Base-by-base conservation (phyloP, 1,140 invertebrate genomes). In the Belonocnema kinseyi region DNA sequence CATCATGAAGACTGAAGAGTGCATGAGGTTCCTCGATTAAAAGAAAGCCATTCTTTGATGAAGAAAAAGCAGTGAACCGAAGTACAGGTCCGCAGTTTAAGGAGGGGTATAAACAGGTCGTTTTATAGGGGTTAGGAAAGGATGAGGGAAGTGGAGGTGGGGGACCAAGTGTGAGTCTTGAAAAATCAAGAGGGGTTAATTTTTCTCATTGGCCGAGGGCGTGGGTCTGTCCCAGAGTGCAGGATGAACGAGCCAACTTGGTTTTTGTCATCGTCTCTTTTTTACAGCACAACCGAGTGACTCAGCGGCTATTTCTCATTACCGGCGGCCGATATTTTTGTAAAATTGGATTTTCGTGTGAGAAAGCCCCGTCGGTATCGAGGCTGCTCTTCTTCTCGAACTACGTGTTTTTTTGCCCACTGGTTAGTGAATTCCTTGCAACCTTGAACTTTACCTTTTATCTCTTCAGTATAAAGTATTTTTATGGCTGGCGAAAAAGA, bases 281-380 rank as follows among this genome's bases (percentile, higher is more conserved):
- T 85, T 81, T 81, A 80, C 72, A 46, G 61, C 79, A 51, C 46
- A 74, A 76, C 77, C 70, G 54, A 74, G 75, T 86, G 85, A 86
- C 80, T 84, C 82, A 77, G 79, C 85, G 50, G 40, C 80, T 84
- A 84, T 85, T 86, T 86, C 83, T 84, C 83, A 86, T 86, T 85
- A 86, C 75, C 77, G 80, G 73, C 80, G 75, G 75, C 80, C 75
- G 76, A 86, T 86, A 86, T 86, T 86, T 86, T 86, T 86, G 79
- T 86, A 86, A 86, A 86, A 86, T 86, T 86, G 82, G 82, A 86
- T 85, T 86, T 85, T 78, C 82, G 82, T 84, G 83, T 84, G 82
- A 85, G 83, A 85, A 85, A 86, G 40, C 40, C 40, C 40, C 40
- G 5, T 40, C 40, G 40, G 8, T 40, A 40, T 40, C 40, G 40